Base-by-base conservation (phyloP, 2,888 invertebrate species). In the Dasypogon diadema region DNA sequence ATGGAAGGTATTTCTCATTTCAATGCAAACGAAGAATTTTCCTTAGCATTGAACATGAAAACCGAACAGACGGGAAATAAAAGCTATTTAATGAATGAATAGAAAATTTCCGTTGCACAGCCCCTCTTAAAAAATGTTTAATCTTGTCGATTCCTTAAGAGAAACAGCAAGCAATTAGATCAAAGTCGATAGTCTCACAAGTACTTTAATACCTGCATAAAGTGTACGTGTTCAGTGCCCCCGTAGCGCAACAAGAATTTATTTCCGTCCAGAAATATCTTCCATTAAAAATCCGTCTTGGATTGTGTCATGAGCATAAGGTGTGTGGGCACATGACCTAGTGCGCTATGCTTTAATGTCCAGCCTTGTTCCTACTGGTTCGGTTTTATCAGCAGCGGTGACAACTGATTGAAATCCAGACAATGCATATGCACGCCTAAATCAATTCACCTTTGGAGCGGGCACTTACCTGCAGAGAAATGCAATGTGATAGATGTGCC, bases 341-440 rank as follows among this genome's bases (percentile, higher is more conserved):
- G 60, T 60, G 60, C 60, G 37, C 21, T 21, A 14, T 14, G 34
- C 60, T 60, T 18, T 42, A 18, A 60, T 60, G 60, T 21, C 60
- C 60, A 60, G 60, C 60, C 60, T 60, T 60, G 60, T 18, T 21
- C 34, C 60, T 60, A 60, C 60, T 60, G 60, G 37, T n/a, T 37
- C 37, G 37, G 60, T 37, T 60, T 60, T 60, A 60, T 60, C 60
- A 60, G 37, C 37, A 16, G 12, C 12, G 60, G 37, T 60, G 60
- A 60, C 60, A 60, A 60, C 60, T 60, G 60, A 60, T 37, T 60
- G 60, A 60, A 34, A 60, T 16, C 60, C 60, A 22, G 60, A 60
- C 60, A 60, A 60, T 60, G 60, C 18, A 30, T 37, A 18, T 51
- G 21, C 21, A 60, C 37, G n/a, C 60, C 37, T 42, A 12, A 42